Evolutionary conservation across 2,888 invertebrate genomes (phyloP).

Genomic region (Pyrrhosoma nymphula): DNA sequence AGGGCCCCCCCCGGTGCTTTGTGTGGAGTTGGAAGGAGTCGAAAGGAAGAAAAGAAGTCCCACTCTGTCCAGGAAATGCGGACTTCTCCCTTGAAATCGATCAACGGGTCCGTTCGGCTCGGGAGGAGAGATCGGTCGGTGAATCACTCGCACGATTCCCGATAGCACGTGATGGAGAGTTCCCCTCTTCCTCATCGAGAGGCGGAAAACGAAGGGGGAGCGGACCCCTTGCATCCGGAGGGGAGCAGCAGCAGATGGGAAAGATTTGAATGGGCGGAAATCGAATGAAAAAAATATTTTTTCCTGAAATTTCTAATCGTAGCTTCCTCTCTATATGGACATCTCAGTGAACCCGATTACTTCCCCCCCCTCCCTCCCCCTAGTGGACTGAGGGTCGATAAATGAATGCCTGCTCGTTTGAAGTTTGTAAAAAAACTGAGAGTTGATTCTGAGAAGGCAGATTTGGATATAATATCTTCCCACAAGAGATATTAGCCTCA

Average conservation of each 20-base stretch:
- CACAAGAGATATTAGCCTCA: too few species aligned
- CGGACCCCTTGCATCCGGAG: not conserved
- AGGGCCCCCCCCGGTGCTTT: not conserved
- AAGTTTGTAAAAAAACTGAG: too few species aligned
- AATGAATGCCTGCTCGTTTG: not conserved
- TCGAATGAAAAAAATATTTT: not conserved
- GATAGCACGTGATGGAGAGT: not conserved
- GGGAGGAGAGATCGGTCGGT: not conserved
- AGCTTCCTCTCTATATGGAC: not conserved
- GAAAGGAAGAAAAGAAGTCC: not conserved
- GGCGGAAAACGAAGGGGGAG: not conserved
- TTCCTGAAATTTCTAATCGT: constrained; percentile 3
- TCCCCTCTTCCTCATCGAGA: not conserved
- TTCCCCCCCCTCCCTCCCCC: not conserved
- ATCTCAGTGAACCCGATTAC: not conserved
- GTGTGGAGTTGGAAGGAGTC: not conserved
- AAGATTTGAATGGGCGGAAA: constrained; percentile 32
- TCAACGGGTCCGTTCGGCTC: not conserved
- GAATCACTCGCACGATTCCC: not conserved
- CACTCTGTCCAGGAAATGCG: constrained; percentile 20
- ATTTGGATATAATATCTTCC: too few species aligned
- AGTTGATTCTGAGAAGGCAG: too few species aligned
- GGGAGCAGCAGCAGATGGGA: not conserved
- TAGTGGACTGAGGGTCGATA: not conserved
- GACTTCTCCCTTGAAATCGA: not conserved